Evolutionary conservation across 2,888 invertebrate species (phyloP), one percentile per base, ranked within the genome.

Genomic region (Danaus chrysippus): DNA sequence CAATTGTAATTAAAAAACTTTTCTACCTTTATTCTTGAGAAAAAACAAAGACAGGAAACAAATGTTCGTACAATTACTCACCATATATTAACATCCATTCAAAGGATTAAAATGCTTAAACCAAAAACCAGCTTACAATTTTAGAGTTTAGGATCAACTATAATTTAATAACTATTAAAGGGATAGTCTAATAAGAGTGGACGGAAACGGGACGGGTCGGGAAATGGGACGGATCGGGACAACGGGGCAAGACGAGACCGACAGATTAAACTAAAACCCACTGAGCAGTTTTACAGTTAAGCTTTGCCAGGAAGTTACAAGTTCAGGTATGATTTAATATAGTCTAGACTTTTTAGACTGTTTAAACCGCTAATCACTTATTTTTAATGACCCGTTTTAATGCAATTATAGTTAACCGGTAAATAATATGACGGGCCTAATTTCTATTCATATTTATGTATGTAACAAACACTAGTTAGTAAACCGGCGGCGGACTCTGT

Each of bases 281-380:
- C 65, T 59, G 61, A 46, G 62, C 66, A 68, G 66, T 67, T 67
- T 60, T 59, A 58, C 65, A 64, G 69, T 63, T 69, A 68, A 69
- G 62, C 68, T 65, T 60, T 59, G 64, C 57, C 58, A 61, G 58
- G 46, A 68, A 67, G 62, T 68, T 67, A 57, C 57, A 63, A 54
- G 62, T 58, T 58, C 44, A 60, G 64, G 58, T 60, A 64, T 58
- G 62, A 66, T 66, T 59, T 56, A 62, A 64, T 66, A 60, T 59
- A 54, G 62, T 60, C 59, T 57, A 60, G 23, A 34, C 23, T 34
- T 34, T 34, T 34, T 5, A 34, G 23, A 34, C 23, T 34, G 8
- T 6, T 6, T 34, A 34, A 34, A 34, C 8, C 8, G 23, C 6
- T 34, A 34, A 34, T 34, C 23, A 34, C 23, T 34, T 34, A 34